Conservation (phyloP, 2,888 invertebrate species). For the Patella ulyssiponensis region DNA sequence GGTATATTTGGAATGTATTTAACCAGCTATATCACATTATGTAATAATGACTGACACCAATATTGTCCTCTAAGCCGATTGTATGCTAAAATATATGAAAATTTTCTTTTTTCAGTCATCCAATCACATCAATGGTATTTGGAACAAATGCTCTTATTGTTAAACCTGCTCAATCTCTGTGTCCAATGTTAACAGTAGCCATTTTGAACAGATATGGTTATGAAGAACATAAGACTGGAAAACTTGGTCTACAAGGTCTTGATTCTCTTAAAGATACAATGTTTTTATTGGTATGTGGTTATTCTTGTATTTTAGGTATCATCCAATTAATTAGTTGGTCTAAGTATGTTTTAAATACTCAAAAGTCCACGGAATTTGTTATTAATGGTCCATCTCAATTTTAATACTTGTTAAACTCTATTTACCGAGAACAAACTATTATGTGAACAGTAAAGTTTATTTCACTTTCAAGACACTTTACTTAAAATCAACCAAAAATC, state of each 20-base stretch:
- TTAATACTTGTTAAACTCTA: too few species aligned
- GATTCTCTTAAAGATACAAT: slow-evolving; percentile 42
- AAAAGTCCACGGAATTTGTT: not conserved
- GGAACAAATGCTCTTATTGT: slow-evolving; percentile 68
- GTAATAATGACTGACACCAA: too few species aligned
- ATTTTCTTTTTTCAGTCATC: slow-evolving; percentile 59
- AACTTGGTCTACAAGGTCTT: slow-evolving; percentile 23
- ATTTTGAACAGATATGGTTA: slow-evolving; percentile 66
- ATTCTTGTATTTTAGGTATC: slow-evolving; percentile 52
- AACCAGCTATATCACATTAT: too few species aligned
- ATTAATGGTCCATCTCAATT: too few species aligned
- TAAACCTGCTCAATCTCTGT: slow-evolving; percentile 68
- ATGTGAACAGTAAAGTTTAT: too few species aligned
- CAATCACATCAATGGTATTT: slow-evolving; percentile 68
- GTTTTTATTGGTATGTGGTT: slow-evolving; percentile 56
- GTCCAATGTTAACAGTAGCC: slow-evolving; percentile 66
- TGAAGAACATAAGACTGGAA: slow-evolving; percentile 42
- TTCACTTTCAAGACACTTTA: too few species aligned
- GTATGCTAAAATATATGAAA: not conserved
- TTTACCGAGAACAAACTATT: too few species aligned
- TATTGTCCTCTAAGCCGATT: not conserved
- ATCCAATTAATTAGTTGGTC: slow-evolving; percentile 61
- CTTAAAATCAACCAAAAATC: too few species aligned
- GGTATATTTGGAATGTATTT: too few species aligned
- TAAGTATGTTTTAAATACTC: not conserved